Evolutionary conservation across 2,797 vertebrate species (phyloP), one percentile per base, ranked within the genome.

Genomic region (Clarias fuscus): DNA sequence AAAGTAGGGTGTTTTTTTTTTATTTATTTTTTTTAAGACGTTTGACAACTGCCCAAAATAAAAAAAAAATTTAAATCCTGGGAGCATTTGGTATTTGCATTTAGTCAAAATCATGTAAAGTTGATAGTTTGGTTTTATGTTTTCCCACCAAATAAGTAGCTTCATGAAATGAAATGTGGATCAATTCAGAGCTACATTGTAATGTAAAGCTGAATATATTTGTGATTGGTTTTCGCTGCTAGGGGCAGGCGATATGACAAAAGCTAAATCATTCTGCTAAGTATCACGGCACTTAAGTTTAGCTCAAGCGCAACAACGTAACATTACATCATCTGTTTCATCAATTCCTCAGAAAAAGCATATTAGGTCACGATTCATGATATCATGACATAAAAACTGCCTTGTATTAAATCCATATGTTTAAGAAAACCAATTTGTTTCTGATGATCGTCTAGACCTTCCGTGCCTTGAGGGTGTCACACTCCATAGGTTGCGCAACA

Each of bases 81-180:
- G 53, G 40, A 71, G 30, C 30, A 24, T 40, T 72, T 71, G 13
- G 11, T n/a, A 70, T 83, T 83, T 83, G 68, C 68, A 61, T 83
- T 83, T 27, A 71, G 72, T 24, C 82, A 70, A 59, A 83, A 40
- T 24, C 56, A 73, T 71, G 22, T 43, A 72, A 83, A 83, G 68
- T 83, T 11, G 33, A 3, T 1, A 59, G 72, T 72, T n/a, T 59
- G 24, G 17, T n/a, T 11, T 1, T 3, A 33, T 1, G 20, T n/a
- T 71, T 61, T 61, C 30, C 56, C 56, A 72, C 30, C 65, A 40
- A 72, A n/a, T 58, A n/a, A 22, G 24, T 7, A 20, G 17, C 30
- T 62, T 62, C 59, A 15, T 6, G 2, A 62, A 79, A 62, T 79
- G 40, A 79, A 62, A 77, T 20, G 14, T 77, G 27, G 48, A 3